Conservation (phyloP, 1,140 invertebrate species). For the Ridgeia piscesae region DNA sequence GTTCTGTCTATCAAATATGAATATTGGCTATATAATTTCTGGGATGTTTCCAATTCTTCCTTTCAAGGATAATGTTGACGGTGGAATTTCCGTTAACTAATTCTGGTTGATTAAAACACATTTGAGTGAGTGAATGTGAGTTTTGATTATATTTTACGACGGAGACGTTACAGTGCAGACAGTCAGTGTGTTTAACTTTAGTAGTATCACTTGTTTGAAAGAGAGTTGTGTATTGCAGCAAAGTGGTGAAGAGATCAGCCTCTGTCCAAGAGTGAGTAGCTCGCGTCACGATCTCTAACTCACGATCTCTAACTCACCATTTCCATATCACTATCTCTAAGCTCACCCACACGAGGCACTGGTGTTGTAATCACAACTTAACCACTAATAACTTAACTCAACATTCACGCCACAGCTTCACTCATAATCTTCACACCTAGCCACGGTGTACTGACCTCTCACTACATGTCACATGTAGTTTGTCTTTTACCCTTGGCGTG, state of each 20-base stretch:
- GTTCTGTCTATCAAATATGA: too few species aligned
- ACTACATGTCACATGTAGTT: neutral
- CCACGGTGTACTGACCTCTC: neutral
- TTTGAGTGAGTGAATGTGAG: too few species aligned
- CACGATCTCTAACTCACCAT: too few species aligned
- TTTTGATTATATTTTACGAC: too few species aligned
- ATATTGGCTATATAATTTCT: too few species aligned
- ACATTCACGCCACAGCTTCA: neutral
- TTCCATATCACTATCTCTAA: too few species aligned
- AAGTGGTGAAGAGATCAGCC: neutral
- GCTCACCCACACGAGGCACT: neutral
- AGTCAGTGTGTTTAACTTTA: neutral
- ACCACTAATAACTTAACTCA: neutral
- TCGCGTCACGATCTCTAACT: neutral
- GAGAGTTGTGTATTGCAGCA: neutral
- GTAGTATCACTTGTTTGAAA: neutral
- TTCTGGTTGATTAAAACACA: neutral
- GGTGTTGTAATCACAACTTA: neutral
- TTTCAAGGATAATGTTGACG: neutral
- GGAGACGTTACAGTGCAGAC: too few species aligned
- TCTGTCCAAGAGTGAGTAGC: neutral
- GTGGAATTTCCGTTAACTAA: neutral
- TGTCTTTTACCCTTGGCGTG: neutral
- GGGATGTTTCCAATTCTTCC: too few species aligned
- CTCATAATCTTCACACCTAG: neutral